Percentiles rank a stretch among this genome's conserved stretches.
phyloP scores from a whole-genome alignment of 2,113 vertebrate genomes.

The Corvus cornix region DNA sequence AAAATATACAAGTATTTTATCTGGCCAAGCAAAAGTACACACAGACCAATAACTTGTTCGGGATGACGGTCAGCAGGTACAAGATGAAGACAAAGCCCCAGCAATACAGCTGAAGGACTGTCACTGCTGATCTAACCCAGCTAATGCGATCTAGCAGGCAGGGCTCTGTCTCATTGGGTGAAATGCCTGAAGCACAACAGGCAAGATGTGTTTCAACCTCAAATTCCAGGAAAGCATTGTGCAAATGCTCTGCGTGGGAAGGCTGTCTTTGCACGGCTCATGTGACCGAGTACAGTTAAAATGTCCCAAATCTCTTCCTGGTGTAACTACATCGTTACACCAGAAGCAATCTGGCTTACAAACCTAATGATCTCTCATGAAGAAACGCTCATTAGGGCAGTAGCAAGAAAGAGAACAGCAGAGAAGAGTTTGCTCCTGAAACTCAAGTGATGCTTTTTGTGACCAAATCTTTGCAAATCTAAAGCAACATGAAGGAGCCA shows the following conservation, averaged over 20 bases:
- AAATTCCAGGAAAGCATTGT: slow-evolving; percentile 68
- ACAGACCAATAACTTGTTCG: neutral
- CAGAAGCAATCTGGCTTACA: neutral
- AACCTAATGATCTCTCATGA: neutral
- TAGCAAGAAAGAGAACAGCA: neutral
- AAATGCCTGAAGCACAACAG: slow-evolving; percentile 61
- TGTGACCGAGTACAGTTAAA: slow-evolving; percentile 34
- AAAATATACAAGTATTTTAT: neutral
- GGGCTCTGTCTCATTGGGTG: slow-evolving; percentile 39
- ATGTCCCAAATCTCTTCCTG: neutral
- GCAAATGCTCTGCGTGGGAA: slow-evolving; percentile 58
- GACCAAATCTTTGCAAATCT: neutral
- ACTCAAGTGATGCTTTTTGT: neutral
- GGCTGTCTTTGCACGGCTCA: neutral
- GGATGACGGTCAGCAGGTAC: neutral
- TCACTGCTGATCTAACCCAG: neutral
- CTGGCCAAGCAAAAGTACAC: neutral
- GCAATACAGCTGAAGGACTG: neutral
- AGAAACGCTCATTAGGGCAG: neutral
- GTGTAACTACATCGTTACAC: neutral
- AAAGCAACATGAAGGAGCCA: neutral
- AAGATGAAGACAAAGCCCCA: neutral
- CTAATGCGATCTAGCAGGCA: slow-evolving; percentile 14
- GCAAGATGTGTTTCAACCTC: slow-evolving; percentile 57
- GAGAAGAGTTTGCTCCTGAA: neutral